These are phyloP conservation scores for Phocoena sinus DNA, from an alignment of 2,113 vertebrate genomes.

Conservation along the genomic window DNA sequence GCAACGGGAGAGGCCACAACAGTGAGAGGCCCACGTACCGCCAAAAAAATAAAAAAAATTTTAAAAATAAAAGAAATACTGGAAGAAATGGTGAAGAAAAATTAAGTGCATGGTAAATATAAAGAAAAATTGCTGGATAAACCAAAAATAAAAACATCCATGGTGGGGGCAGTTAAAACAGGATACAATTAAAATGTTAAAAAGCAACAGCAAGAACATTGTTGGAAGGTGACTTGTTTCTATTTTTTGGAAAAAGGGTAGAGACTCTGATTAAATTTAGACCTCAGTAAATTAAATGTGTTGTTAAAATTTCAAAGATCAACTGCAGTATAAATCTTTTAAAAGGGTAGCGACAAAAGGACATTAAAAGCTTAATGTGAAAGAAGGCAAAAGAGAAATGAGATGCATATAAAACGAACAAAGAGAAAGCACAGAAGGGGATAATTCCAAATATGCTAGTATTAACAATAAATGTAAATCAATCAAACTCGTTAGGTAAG, in stretches of 20 bases:
- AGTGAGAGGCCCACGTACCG: too few species aligned
- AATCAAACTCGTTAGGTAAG: not conserved
- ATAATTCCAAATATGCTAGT: not conserved
- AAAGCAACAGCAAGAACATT: not conserved
- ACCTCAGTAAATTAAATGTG: not conserved
- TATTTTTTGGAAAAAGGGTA: not conserved
- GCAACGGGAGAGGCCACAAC: too few species aligned
- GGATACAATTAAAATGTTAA: not conserved
- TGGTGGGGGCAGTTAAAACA: not conserved
- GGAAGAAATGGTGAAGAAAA: not conserved
- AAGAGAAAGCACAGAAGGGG: not conserved
- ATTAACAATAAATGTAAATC: not conserved
- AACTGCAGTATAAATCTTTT: not conserved
- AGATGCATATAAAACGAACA: not conserved
- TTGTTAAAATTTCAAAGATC: not conserved
- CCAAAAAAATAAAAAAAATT: too few species aligned
- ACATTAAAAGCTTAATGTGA: not conserved
- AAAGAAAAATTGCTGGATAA: not conserved
- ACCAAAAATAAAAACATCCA: not conserved
- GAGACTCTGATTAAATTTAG: not conserved
- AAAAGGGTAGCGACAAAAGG: not conserved
- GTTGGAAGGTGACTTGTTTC: not conserved
- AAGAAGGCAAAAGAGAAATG: not conserved
- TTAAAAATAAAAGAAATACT: not conserved
- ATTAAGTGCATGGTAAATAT: not conserved